Base-by-base conservation (phyloP, 2,113 vertebrate genomes). In the Pomatostomus ruficeps region DNA sequence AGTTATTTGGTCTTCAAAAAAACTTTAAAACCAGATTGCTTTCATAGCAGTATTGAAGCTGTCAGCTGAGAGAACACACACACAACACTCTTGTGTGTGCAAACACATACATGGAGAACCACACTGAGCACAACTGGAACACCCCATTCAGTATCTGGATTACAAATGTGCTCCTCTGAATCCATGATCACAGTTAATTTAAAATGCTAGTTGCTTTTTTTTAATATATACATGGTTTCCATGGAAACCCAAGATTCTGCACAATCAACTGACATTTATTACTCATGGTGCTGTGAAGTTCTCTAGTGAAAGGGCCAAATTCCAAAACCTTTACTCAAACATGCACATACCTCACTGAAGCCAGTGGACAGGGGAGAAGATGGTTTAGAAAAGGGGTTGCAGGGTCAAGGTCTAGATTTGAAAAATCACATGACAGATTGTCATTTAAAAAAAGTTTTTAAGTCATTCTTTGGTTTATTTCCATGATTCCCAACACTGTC, bases 401-500 rank as follows among this genome's bases (percentile, higher is more conserved):
- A 55, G 62, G 84, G 57, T 94, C 87, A 87, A 87, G 59, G 55
- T 58, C 59, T 94, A 79, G 72, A 91, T 94, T 49, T 80, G 89
- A 46, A 82, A 80, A 88, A 87, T 67, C 89, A 88, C 55, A 59
- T 88, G 91, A 95, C 94, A 91, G 92, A 95, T 91, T 96, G 93
- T 96, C 92, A 96, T 95, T 89, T 46, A 40, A 87, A 93, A 95
- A 95, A 62, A 65, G 26, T 7, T 61, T 85, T 92, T 11, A 81
- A 79, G 88, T 74, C 86, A 94, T 83, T 96, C 91, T 96, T 95
- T 96, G 96, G 96, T 97, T 95, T 97, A 94, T 73, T 89, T 94
- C 79, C 77, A 74, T n/a, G 84, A 93, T 92, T 97, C 95, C 86
- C 93, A 96, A 82, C 57, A 59, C 94, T 91, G 90, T 90, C 95